phyloP scores from a whole-genome alignment of 2,113 vertebrate species.

The Scytalopus superciliaris region DNA sequence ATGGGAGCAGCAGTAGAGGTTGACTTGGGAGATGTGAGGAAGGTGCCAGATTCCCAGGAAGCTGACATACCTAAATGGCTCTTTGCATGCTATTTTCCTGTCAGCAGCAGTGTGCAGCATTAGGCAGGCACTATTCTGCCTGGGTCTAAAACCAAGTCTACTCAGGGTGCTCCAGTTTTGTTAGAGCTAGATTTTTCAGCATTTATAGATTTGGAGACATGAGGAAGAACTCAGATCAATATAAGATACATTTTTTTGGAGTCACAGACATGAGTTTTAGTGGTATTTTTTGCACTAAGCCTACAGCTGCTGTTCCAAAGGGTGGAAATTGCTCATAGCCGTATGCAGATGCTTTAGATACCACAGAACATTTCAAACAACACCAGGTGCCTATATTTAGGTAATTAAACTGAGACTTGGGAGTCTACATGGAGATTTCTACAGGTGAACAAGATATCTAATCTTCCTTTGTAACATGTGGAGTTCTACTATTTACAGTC shows the following conservation, averaged over 20 bases:
- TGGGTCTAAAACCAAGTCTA: not conserved
- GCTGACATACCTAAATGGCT: not conserved
- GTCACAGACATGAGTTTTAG: not conserved
- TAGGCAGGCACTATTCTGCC: not conserved
- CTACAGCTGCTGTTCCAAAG: not conserved
- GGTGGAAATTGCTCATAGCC: not conserved
- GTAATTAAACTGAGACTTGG: not conserved
- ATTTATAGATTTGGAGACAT: not conserved
- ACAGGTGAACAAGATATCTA: not conserved
- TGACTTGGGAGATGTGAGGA: not conserved
- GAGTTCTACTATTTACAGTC: not conserved
- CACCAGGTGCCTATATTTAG: not conserved
- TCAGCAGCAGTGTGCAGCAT: not conserved
- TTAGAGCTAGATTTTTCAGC: not conserved
- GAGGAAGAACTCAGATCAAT: not conserved
- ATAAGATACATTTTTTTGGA: not conserved
- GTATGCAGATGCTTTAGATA: not conserved
- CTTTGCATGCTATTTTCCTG: not conserved
- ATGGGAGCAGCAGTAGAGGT: not conserved
- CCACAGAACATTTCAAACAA: not conserved
- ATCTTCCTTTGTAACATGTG: not conserved
- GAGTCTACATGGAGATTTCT: not conserved
- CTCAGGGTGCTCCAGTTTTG: not conserved
- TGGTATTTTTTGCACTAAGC: not conserved
- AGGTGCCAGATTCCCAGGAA: not conserved